These are phyloP conservation scores for Semotilus atromaculatus DNA, from an alignment of 2,797 vertebrate genomes.

Conservation along the genomic window DNA sequence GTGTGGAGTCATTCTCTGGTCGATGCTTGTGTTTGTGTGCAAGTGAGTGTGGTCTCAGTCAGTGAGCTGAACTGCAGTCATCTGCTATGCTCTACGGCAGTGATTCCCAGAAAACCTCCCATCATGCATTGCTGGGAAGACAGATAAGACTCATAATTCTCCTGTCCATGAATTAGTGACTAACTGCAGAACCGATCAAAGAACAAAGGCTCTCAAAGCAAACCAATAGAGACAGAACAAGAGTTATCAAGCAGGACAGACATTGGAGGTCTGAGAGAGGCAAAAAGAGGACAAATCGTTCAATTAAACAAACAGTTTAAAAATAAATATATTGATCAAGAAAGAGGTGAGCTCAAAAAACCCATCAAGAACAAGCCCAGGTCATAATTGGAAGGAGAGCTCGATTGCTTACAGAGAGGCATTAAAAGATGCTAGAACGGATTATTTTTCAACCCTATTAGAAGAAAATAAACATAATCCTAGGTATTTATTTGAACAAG, in stretches of 20 bases:
- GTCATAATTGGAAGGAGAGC: too few species aligned
- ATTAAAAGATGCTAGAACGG: too few species aligned
- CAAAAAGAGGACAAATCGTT: not conserved
- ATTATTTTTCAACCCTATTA: too few species aligned
- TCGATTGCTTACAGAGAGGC: too few species aligned
- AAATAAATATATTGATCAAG: not conserved
- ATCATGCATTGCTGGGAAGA: slow-evolving; percentile 25
- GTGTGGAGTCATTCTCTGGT: slow-evolving; percentile 38
- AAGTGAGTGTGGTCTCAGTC: slow-evolving; percentile 6
- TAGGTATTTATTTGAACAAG: too few species aligned
- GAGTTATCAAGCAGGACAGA: not conserved
- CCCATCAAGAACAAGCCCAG: not conserved
- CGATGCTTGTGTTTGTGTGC: slow-evolving; percentile 2
- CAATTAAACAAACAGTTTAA: not conserved
- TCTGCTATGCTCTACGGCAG: not conserved
- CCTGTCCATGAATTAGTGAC: slow-evolving; percentile 9
- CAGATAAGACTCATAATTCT: slow-evolving; percentile 30
- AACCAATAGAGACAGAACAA: not conserved
- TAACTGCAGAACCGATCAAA: not conserved
- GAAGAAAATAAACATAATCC: too few species aligned
- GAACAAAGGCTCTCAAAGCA: slow-evolving; percentile 2
- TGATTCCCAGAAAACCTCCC: slow-evolving; percentile 36
- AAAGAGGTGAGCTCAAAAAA: not conserved
- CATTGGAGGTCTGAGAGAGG: too few species aligned
- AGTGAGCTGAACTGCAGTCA: slow-evolving; percentile 8